Evolutionary conservation across 2,797 vertebrate genomes (phyloP).

Genomic region (Rhinogobio ventralis): DNA sequence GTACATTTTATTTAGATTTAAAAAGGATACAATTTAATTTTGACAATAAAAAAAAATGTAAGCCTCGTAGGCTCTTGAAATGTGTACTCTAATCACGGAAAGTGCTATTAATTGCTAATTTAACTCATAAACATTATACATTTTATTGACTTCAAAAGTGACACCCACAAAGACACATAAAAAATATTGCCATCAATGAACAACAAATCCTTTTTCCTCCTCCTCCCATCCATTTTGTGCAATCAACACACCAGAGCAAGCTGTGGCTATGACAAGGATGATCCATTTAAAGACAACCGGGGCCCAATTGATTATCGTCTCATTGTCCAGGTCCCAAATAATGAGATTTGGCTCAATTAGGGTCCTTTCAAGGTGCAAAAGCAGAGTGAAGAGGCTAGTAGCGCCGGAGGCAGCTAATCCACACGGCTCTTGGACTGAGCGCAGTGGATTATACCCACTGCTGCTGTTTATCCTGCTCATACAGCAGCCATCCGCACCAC

Average conservation of each 20-base stretch:
- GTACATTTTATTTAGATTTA: background rate
- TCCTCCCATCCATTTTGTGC: conserved; percentile 16
- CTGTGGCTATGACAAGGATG: conserved; percentile 20
- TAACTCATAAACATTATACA: conserved; percentile 11
- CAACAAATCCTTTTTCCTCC: background rate
- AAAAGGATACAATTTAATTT: background rate
- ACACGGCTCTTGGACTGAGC: conserved; percentile 70
- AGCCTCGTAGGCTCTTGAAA: background rate
- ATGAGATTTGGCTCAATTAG: conserved; percentile 82
- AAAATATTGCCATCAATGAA: conserved; percentile 3
- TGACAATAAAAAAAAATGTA: no score
- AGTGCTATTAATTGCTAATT: conserved; percentile 24
- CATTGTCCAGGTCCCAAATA: conserved; percentile 76
- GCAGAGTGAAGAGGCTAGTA: conserved; percentile 72
- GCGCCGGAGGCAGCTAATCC: conserved; percentile 72
- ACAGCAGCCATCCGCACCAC: conserved; percentile 71
- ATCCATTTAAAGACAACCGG: conserved; percentile 52
- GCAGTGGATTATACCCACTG: conserved; percentile 77
- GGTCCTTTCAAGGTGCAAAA: conserved; percentile 77
- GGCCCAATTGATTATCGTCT: conserved; percentile 71
- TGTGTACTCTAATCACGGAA: background rate
- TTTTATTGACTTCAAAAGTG: conserved; percentile 20
- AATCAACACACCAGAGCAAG: conserved; percentile 18
- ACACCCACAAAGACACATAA: conserved; percentile 1
- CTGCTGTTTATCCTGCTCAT: conserved; percentile 80